phyloP scores from a whole-genome alignment of 2,888 invertebrate genomes.

The Tubiluchus corallicola region DNA sequence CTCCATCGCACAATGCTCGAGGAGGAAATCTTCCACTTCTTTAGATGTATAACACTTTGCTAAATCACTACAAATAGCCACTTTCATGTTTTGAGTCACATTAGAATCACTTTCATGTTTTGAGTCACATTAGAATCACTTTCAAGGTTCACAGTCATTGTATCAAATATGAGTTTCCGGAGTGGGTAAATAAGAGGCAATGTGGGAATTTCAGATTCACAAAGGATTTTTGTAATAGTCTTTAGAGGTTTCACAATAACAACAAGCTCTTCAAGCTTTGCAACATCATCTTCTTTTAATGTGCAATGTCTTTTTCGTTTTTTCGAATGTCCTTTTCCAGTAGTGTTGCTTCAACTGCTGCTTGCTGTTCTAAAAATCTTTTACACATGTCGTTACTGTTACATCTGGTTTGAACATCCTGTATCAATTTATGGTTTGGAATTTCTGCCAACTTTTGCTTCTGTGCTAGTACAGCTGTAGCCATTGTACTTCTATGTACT shows the following conservation, averaged over 20 bases:
- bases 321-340: neutral
- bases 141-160: too few species aligned
- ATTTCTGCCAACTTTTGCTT: neutral
- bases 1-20: neutral
- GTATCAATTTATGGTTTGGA: neutral
- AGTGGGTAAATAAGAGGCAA: neutral
- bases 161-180: neutral
- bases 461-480: neutral
- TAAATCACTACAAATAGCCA: neutral
- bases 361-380: conserved; percentile 1
- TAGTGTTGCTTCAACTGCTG: neutral
- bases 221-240: neutral
- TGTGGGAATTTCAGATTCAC: neutral
- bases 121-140: neutral
- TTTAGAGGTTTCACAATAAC: neutral
- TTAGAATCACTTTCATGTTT: neutral
- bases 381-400: neutral
- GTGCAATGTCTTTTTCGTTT: neutral
- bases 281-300: neutral
- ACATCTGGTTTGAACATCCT: neutral
- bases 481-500: neutral
- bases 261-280: neutral
- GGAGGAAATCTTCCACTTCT: neutral
- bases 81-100: neutral
- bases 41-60: neutral